Evolutionary conservation across 2,888 invertebrate genomes (phyloP).

Genomic region (Chloromyia formosa): DNA sequence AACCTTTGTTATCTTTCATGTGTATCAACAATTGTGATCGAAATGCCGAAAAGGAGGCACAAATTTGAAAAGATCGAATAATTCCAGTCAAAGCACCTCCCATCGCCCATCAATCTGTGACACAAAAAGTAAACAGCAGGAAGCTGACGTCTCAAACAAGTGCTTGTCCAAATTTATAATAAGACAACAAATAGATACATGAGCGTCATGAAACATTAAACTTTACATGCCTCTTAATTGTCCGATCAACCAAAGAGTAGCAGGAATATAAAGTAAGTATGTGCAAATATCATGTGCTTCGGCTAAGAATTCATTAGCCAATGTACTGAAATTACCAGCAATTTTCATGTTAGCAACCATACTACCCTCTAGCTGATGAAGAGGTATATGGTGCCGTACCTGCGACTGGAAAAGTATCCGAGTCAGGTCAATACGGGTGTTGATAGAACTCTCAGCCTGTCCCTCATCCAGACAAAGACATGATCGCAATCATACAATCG

Average conservation of each 20-base stretch:
- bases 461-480: conserved; percentile 3
- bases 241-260: conserved; percentile 13
- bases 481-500: conserved; percentile 16
- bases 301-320: conserved; percentile 4
- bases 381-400: conserved; percentile 7
- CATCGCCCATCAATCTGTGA: no score
- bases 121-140: no score
- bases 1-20: no score
- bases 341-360: background rate
- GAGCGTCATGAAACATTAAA: conserved; percentile 11
- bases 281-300: background rate
- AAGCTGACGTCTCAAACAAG: background rate
- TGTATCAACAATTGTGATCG: no score
- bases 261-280: background rate
- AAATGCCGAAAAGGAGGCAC: no score
- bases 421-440: conserved; percentile 7
- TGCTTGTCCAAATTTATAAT: conserved; percentile 4
- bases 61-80: no score
- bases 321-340: conserved; percentile 19
- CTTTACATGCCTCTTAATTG: conserved; percentile 29
- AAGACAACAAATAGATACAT: background rate
- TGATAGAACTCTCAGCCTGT: conserved; percentile 5
- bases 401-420: conserved; percentile 13
- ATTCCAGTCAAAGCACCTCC: no score
- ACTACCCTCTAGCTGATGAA: background rate